Evolutionary conservation across 2,113 vertebrate genomes (phyloP), one percentile per base, ranked within the genome.

Genomic region (Tupaia tana): DNA sequence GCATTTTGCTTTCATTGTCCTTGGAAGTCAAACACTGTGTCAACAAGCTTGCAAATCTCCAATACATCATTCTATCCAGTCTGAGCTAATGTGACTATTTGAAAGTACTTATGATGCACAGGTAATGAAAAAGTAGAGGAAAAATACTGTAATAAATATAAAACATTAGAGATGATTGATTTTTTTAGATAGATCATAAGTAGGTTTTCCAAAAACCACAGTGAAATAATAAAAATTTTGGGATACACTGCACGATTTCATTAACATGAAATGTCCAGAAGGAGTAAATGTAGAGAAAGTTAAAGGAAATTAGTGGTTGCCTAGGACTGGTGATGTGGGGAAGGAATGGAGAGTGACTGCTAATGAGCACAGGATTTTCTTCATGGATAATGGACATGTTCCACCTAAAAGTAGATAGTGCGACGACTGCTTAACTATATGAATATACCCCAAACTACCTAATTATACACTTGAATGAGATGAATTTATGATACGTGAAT

Each of bases 111-210:
- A 67, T 86, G 75, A 91, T 27, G 11, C 16, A 69, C 58, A 82
- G 34, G 74, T 92, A 96, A 95, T 90, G 71, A 95, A 97, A 92
- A 90, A 95, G 54, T 71, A 90, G 9, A 91, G 29, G 34, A 78
- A 92, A 94, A 90, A 54, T 66, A 79, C 25, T 86, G 54, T 52
- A 86, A 88, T 96, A 86, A 91, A 95, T 79, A 14, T 82, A 25
- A 93, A 94, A 94, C n/a, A 69, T 80, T 84, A 80, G 61, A 91
- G 84, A 74, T 56, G 31, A 94, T 22, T 86, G 52, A 93, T 16
- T 61, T 88, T 89, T 88, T 83, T 56, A 95, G 43, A 85, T 22
- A 90, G 52, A 91, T 64, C 29, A 10, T 58, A 82, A 73, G 58
- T 77, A 82, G 59, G 8, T 85, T 95, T 96, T 91, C 70, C 79